phyloP scores from a whole-genome alignment of 2,113 vertebrate species.

The Pelusios castaneus region DNA sequence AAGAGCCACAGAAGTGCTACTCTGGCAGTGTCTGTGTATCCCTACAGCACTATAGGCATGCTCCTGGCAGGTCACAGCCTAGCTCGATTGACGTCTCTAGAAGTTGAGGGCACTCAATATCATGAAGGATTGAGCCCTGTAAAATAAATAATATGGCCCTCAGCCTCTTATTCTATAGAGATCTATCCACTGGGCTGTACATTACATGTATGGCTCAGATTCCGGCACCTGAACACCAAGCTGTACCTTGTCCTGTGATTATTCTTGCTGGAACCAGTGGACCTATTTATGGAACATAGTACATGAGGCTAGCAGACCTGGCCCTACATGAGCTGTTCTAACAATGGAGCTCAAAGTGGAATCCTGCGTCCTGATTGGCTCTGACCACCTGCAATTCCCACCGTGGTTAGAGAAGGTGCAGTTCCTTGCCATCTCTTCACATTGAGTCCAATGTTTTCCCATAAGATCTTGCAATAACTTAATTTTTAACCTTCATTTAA shows the following conservation, averaged over 20 bases:
- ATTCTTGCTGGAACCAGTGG: conserved; percentile 27
- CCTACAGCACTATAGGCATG: background rate
- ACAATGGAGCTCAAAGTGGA: background rate
- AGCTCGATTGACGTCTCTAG: background rate
- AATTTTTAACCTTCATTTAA: background rate
- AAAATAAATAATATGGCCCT: background rate
- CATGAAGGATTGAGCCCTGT: background rate
- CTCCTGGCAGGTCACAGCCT: background rate
- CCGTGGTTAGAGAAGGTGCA: background rate
- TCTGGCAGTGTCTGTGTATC: background rate
- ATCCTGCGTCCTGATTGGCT: background rate
- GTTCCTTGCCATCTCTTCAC: background rate
- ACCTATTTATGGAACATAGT: background rate
- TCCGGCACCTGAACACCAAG: conserved; percentile 21
- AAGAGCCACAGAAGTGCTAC: background rate
- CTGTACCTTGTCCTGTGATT: conserved; percentile 8
- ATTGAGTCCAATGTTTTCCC: background rate
- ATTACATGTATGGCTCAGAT: background rate
- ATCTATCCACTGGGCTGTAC: background rate
- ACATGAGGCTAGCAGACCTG: background rate
- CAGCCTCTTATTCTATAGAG: background rate
- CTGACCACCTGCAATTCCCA: conserved; percentile 3
- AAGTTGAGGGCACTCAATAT: background rate
- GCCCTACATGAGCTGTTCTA: background rate
- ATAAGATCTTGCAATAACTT: conserved; percentile 52